Evolutionary conservation across 2,888 invertebrate species (phyloP).

Genomic region (Watsonalla binaria): DNA sequence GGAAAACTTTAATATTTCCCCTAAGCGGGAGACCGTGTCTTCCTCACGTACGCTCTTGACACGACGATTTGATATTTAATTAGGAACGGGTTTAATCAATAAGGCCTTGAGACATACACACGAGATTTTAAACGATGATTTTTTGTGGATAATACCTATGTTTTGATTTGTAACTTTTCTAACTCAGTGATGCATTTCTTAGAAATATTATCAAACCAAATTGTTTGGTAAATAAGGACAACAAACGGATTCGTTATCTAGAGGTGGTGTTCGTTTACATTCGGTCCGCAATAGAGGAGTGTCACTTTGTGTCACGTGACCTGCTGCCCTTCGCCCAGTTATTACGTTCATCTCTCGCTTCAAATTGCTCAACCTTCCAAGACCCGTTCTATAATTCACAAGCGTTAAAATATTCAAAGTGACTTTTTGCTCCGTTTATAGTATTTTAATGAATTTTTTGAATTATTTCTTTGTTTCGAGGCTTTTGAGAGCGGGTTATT

Average conservation of each 20-base stretch:
- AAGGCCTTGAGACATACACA: constrained; percentile 6
- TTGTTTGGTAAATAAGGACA: background rate
- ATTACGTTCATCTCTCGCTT: background rate
- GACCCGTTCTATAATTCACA: background rate
- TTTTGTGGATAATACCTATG: too few species aligned
- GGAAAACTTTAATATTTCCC: constrained; percentile 2
- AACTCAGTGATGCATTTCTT: too few species aligned
- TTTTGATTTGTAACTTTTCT: too few species aligned
- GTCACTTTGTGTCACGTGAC: background rate
- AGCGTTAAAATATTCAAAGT: background rate
- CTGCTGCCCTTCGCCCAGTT: background rate
- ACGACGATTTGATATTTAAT: constrained; percentile 23
- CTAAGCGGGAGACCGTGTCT: background rate
- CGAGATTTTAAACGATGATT: too few species aligned
- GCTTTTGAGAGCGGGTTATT: background rate
- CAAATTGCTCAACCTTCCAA: background rate
- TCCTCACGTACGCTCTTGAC: constrained; percentile 10
- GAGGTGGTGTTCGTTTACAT: background rate
- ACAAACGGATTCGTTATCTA: background rate
- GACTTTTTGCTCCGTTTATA: background rate
- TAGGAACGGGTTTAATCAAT: constrained; percentile 17
- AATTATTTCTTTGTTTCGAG: constrained; percentile 1
- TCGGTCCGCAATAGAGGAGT: background rate
- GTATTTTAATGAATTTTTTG: constrained; percentile 1
- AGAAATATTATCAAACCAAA: too few species aligned